Percentiles rank a stretch among this genome's conserved stretches.
phyloP scores from a whole-genome alignment of 2,888 invertebrate species.

The Lasioglossum oenotherae region DNA sequence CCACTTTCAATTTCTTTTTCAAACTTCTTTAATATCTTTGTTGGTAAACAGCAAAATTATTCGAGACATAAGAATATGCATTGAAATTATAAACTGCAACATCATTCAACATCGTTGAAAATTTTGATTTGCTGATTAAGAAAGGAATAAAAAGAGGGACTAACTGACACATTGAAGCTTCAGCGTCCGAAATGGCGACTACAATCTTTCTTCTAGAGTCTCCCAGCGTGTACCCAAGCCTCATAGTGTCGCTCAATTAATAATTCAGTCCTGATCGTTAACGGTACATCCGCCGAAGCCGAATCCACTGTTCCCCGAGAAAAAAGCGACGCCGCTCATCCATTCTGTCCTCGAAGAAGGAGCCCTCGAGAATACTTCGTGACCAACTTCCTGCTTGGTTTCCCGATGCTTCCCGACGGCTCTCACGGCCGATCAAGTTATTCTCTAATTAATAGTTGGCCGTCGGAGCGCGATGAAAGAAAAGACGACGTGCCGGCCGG shows the following conservation, averaged over 20 bases:
- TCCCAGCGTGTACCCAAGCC: not conserved
- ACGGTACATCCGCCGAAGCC: constrained; percentile 1
- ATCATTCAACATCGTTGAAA: not conserved
- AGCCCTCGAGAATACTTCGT: not conserved
- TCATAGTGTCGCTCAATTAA: constrained; percentile 1
- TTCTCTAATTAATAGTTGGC: constrained; percentile 41
- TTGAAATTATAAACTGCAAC: not conserved
- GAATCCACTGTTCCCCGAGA: not conserved
- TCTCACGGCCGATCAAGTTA: constrained; percentile 2
- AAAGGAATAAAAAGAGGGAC: not conserved
- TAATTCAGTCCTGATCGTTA: constrained; percentile 30
- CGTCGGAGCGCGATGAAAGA: constrained; percentile 27
- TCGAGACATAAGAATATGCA: not conserved
- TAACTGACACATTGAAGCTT: not conserved
- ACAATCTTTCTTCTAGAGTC: not conserved
- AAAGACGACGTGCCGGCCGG: constrained; percentile 56
- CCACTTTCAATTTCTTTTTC: not conserved
- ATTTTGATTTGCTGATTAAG: not conserved
- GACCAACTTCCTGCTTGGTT: not conserved
- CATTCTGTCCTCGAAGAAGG: constrained; percentile 13
- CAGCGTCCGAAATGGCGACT: not conserved
- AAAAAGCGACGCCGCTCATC: not conserved
- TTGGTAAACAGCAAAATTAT: not conserved
- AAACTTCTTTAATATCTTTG: not conserved
- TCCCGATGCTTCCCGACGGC: not conserved